Conservation (phyloP, 2,113 vertebrate species). For the Bos indicus region DNA sequence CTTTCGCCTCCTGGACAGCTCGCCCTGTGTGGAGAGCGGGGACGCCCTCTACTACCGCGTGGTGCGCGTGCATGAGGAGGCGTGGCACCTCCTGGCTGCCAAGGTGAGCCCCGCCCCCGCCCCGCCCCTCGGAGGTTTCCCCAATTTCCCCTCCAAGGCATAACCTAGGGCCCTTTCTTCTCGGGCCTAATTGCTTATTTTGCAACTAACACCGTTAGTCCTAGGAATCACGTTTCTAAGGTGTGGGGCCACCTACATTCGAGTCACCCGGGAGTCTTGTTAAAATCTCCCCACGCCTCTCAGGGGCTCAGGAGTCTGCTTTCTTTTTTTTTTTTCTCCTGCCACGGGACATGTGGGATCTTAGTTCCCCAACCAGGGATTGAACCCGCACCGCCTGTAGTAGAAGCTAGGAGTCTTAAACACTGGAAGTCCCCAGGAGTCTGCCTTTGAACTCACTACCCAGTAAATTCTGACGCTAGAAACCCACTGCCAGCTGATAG, state of each 20-base stretch:
- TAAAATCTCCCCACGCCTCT: neutral
- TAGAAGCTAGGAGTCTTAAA: neutral
- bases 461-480: neutral
- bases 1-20: conserved; percentile 32
- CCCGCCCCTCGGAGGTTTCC: neutral
- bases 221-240: neutral
- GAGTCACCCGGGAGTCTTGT: neutral
- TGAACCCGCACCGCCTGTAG: neutral
- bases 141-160: fast-evolving
- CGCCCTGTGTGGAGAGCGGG: conserved; percentile 69
- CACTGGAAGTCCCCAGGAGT: neutral
- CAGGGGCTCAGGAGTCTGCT: neutral
- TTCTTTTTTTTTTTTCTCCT: neutral
- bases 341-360: neutral
- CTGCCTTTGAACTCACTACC: neutral
- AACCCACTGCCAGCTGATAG: neutral
- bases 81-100: conserved; percentile 73
- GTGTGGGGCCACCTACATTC: neutral
- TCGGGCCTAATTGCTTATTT: too few species aligned
- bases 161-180: fast-evolving
- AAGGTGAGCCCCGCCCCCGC: conserved; percentile 77
- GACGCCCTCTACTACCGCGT: conserved; percentile 78
- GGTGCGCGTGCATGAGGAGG: conserved; percentile 56
- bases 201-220: neutral
- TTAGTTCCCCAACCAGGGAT: neutral